These are phyloP conservation scores for Acyrthosiphon pisum DNA, from an alignment of 1,140 invertebrate species.

Conservation along the genomic window DNA sequence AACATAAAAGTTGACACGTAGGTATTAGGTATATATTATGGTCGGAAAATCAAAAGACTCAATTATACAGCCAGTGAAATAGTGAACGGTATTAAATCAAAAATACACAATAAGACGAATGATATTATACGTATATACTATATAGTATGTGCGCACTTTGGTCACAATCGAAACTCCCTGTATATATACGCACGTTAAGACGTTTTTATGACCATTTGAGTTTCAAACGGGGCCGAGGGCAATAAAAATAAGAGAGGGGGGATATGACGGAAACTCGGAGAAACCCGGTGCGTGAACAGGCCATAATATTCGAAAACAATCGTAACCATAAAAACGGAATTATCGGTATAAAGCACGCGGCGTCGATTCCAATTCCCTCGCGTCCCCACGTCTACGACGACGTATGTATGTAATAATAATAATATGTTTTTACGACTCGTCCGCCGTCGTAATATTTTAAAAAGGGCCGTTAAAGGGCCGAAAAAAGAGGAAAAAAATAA, in stretches of 20 bases:
- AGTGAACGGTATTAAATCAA: background rate
- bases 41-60: background rate
- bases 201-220: background rate
- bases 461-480: background rate
- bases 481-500: background rate
- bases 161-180: background rate
- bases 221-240: background rate
- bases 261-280: background rate
- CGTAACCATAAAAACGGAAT: constrained; percentile 35
- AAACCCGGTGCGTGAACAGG: background rate
- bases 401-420: constrained; percentile 12
- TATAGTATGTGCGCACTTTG: background rate
- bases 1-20: background rate
- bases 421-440: constrained; percentile 26
- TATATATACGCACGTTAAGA: background rate
- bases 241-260: background rate
- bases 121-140: background rate
- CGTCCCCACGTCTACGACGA: background rate
- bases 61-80: background rate
- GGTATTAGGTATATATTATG: too few relatives aligned
- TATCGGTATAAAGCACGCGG: constrained; percentile 37
- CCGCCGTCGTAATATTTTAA: constrained; percentile 14
- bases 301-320: constrained; percentile 34
- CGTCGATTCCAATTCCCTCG: constrained; percentile 18
- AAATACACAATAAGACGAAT: background rate